Evolutionary conservation across 2,113 vertebrate species (phyloP).

Genomic region (Neolamprologus tretocephalus): DNA sequence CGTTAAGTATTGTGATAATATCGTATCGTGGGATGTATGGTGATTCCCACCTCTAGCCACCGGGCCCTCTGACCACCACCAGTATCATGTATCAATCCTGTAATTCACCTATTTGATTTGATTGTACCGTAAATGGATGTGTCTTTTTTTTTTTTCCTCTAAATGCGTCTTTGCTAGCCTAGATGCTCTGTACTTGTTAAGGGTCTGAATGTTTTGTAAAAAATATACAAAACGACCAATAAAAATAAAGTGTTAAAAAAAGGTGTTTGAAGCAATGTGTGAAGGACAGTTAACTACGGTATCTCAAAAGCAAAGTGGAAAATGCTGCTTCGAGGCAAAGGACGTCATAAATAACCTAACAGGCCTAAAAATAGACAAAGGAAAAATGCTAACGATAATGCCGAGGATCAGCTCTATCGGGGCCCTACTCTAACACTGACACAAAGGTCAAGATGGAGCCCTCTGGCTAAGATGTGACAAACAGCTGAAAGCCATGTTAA

Average conservation of each 20-base stretch:
- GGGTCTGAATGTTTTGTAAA: not conserved
- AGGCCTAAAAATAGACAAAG: constrained; percentile 31
- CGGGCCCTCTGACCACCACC: no score
- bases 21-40: no score
- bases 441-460: not conserved
- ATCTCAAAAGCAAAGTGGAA: not conserved
- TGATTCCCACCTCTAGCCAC: no score
- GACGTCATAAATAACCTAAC: constrained; percentile 47
- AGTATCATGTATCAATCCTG: not conserved
- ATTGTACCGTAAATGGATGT: not conserved
- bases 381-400: constrained; percentile 8
- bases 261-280: not conserved
- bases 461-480: not conserved
- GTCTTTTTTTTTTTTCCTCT: rapidly evolving
- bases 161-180: not conserved
- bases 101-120: not conserved
- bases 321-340: constrained; percentile 31
- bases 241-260: not conserved
- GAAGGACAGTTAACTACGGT: not conserved
- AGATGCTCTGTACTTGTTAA: not conserved
- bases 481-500: not conserved
- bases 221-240: not conserved
- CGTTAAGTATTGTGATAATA: no score
- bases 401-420: constrained; percentile 14
- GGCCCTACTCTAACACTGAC: constrained; percentile 22